Evolutionary conservation across 2,888 invertebrate genomes (phyloP).

Genomic region (Eupithecia tripunctaria): DNA sequence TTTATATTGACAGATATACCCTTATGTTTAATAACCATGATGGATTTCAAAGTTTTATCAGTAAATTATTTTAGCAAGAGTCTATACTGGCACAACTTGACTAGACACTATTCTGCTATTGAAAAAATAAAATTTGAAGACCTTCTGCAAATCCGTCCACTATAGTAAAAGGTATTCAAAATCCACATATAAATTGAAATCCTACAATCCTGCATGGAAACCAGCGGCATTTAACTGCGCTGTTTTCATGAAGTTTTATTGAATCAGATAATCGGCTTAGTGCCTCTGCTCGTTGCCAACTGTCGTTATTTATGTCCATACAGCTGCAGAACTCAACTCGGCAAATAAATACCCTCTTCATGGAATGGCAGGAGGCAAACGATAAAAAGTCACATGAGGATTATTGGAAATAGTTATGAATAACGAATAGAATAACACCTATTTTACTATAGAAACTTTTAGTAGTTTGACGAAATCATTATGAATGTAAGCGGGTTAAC

Average conservation of each 20-base stretch:
- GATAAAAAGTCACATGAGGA: not conserved
- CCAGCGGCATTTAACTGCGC: conserved; percentile 5
- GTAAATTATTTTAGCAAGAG: not conserved
- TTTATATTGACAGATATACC: too few species aligned
- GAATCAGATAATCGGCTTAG: conserved; percentile 22
- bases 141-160: not conserved
- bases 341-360: not conserved
- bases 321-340: not conserved
- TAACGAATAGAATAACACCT: not conserved
- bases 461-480: too few species aligned
- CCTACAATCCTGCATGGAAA: not conserved
- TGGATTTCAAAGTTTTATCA: too few species aligned
- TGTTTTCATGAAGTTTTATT: conserved; percentile 8
- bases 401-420: not conserved
- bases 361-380: not conserved
- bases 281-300: not conserved
- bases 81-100: not conserved
- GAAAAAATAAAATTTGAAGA: not conserved
- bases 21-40: too few species aligned
- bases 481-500: too few species aligned
- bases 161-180: not conserved
- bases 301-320: not conserved
- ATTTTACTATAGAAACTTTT: too few species aligned
- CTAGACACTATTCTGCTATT: not conserved
- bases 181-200: not conserved